A percentile compares a stretch with the other conserved stretches of the same genome.
Evolutionary conservation across 1,140 invertebrate genomes (phyloP).

Genomic region (Acyrthosiphon pisum): DNA sequence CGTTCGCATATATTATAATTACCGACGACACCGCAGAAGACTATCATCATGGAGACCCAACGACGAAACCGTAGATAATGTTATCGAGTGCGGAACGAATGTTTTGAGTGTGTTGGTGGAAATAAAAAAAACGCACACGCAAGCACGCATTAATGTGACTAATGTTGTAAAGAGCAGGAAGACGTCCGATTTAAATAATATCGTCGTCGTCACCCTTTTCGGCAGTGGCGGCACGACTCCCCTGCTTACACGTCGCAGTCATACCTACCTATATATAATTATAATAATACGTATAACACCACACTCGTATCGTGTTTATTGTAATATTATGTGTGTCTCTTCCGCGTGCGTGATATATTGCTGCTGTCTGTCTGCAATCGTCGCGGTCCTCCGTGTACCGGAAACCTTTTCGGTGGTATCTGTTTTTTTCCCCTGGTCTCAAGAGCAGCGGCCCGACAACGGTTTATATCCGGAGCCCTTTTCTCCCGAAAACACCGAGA

Average conservation of each 20-base stretch:
- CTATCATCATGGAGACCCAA: neutral
- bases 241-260: neutral
- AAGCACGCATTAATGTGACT: neutral
- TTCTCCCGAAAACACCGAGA: neutral
- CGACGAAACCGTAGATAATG: slow-evolving; percentile 43
- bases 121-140: neutral
- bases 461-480: neutral
- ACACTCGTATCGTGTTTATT: neutral
- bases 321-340: neutral
- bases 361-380: neutral
- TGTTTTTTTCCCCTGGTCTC: neutral
- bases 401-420: neutral
- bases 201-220: neutral
- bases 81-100: slow-evolving; percentile 57
- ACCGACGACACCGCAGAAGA: neutral
- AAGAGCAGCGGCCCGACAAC: neutral
- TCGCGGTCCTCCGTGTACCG: neutral
- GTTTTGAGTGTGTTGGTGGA: slow-evolving; percentile 44
- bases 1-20: slow-evolving; percentile 17
- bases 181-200: slow-evolving; percentile 47
- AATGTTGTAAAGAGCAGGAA: neutral
- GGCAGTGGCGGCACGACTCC: neutral
- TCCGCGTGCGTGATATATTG: slow-evolving; percentile 27
- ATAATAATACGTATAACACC: neutral
- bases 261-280: neutral